These are phyloP conservation scores for Chloebia gouldiae DNA, from an alignment of 2,113 vertebrate genomes.

Conservation along the genomic window DNA sequence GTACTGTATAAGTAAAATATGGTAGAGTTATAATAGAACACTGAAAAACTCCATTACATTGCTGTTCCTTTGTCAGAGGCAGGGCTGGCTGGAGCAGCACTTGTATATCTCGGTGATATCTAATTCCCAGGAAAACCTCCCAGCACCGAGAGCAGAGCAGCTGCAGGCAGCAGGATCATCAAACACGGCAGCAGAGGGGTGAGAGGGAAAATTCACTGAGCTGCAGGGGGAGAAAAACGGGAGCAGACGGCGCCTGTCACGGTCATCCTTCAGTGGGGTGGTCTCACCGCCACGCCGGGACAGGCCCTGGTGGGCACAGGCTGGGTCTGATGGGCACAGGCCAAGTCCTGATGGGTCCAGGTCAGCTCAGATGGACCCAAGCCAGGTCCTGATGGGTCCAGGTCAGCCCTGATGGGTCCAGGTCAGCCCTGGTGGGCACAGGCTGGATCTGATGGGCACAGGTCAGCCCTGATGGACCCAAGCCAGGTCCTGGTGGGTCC, in stretches of 20 bases:
- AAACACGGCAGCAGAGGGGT: neutral
- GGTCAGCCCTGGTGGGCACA: accelerated
- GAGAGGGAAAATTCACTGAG: neutral
- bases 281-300: accelerated
- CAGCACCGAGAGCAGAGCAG: neutral
- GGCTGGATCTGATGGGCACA: accelerated
- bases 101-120: neutral
- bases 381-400: neutral
- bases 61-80: neutral
- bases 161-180: neutral
- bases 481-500: accelerated
- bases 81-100: neutral
- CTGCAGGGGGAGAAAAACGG: too few relatives aligned
- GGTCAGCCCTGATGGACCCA: accelerated
- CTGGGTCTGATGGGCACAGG: too few relatives aligned
- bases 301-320: too few relatives aligned
- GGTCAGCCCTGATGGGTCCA: accelerated
- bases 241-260: accelerated
- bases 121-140: neutral
- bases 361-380: neutral
- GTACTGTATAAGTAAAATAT: constrained; percentile 4
- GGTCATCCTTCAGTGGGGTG: neutral
- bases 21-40: neutral
- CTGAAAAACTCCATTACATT: neutral
- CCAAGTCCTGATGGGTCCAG: neutral